phyloP scores from a whole-genome alignment of 2,888 invertebrate genomes.

The Acleris laterana region DNA sequence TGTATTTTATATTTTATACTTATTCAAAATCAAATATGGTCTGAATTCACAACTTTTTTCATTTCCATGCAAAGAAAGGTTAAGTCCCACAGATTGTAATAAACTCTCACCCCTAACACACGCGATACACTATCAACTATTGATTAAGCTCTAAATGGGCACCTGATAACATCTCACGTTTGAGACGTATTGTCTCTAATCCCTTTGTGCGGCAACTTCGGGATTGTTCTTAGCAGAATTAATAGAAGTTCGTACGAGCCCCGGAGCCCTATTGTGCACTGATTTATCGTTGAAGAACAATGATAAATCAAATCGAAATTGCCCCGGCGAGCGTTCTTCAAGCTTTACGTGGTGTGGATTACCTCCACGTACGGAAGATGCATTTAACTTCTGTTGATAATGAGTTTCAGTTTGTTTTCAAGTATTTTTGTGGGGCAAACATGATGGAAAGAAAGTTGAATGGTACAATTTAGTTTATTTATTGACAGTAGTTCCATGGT shows the following conservation, averaged over 20 bases:
- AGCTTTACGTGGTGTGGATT: conserved; percentile 44
- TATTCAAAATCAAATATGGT: too few relatives aligned
- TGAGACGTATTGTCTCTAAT: conserved; percentile 76
- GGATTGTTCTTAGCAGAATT: conserved; percentile 80
- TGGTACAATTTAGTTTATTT: too few relatives aligned
- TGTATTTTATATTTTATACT: too few relatives aligned
- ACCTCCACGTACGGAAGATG: conserved; percentile 33
- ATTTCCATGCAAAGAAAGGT: too few relatives aligned
- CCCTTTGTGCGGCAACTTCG: conserved; percentile 72
- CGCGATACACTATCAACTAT: conserved; percentile 37
- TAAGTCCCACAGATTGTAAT: not conserved
- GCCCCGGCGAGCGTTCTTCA: conserved; percentile 64
- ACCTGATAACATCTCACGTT: conserved; percentile 73
- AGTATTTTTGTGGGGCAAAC: not conserved
- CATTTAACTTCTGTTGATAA: conserved; percentile 27
- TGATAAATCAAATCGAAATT: conserved; percentile 83
- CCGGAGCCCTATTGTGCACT: conserved; percentile 74
- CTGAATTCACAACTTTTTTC: too few relatives aligned
- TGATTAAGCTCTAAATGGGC: conserved; percentile 38
- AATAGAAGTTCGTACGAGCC: conserved; percentile 76
- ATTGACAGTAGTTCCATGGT: too few relatives aligned
- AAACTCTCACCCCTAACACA: conserved; percentile 9
- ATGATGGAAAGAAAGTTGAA: too few relatives aligned
- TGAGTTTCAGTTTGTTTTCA: conserved; percentile 14
- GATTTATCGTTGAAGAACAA: conserved; percentile 83